Evolutionary conservation across 2,113 vertebrate genomes (phyloP), one percentile per base, ranked within the genome.

Genomic region (Neoarius graeffei): DNA sequence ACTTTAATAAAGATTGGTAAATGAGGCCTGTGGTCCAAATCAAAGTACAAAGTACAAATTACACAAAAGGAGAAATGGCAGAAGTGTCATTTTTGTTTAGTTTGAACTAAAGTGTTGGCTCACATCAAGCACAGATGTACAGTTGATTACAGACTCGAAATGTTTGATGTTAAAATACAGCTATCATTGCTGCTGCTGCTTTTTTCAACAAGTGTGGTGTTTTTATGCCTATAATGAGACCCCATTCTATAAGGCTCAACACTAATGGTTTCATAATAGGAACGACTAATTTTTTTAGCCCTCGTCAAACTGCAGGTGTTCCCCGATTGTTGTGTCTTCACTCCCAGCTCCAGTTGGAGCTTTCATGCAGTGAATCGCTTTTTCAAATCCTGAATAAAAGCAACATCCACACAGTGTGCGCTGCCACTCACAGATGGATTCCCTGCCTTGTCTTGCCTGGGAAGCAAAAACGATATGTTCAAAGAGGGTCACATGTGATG

Each of bases 391-490:
- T 67, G 64, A 87, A 54, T 59, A 76, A 85, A 84, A 83, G 59
- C 59, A 76, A 79, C 86, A 81, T 88, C 81, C 73, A 66, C 81
- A 57, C 86, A 91, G 73, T 35, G n/a, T 81, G 73, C 50, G 52
- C 83, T 85, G 81, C 88, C 85, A 91, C 88, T 89, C 85, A 91
- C 25, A 56, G 80, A 50, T 52, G 86, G 76, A 69, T 91, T 11
- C 91, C 86, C 59, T 83, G 89, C 86, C 88, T 87, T 77, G 89
- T 93, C 90, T 89, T 92, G 89, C 83, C 89, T 91, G 85, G 87
- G 74, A 83, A 87, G 13, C 48, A 54, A 62, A 83, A 20, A 85
- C 25, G 67, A 87, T 77, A 85, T n/a, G 59, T 86, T 86, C 84
- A 81, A 80, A 90, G 81, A 64, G 52, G 88, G 88, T 85, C 89